Conservation (phyloP, 2,113 vertebrate species). For the Sialia sialis region DNA sequence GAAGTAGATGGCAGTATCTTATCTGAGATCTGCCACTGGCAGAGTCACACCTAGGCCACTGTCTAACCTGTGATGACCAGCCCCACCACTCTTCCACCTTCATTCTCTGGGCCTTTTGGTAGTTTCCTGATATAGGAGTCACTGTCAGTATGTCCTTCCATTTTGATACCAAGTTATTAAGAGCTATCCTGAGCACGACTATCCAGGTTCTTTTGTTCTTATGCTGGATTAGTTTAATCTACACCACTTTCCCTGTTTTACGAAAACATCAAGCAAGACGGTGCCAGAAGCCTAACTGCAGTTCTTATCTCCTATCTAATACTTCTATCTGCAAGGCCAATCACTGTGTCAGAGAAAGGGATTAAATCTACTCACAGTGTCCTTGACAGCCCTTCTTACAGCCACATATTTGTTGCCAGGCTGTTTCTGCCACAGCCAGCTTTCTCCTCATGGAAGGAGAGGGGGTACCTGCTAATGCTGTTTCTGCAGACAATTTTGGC, state of each 20-base stretch:
- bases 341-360: not conserved
- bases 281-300: not conserved
- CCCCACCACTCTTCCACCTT: not conserved
- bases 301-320: constrained; percentile 7
- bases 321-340: not conserved
- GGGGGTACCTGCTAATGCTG: not conserved
- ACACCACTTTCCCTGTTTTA: not conserved
- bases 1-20: not conserved
- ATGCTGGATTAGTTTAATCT: not conserved
- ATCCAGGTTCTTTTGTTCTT: not conserved
- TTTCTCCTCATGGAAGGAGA: fast-evolving
- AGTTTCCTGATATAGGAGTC: not conserved
- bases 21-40: not conserved
- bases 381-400: not conserved
- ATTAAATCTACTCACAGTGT: not conserved
- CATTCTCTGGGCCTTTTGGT: not conserved
- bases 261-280: fast-evolving
- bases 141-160: not conserved
- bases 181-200: not conserved
- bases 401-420: not conserved
- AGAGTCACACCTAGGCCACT: not conserved
- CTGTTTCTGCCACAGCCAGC: not conserved
- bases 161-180: not conserved
- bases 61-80: not conserved
- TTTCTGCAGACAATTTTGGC: not conserved